These are phyloP conservation scores for Nerophis ophidion DNA, from an alignment of 2,113 vertebrate species.

Conservation along the genomic window DNA sequence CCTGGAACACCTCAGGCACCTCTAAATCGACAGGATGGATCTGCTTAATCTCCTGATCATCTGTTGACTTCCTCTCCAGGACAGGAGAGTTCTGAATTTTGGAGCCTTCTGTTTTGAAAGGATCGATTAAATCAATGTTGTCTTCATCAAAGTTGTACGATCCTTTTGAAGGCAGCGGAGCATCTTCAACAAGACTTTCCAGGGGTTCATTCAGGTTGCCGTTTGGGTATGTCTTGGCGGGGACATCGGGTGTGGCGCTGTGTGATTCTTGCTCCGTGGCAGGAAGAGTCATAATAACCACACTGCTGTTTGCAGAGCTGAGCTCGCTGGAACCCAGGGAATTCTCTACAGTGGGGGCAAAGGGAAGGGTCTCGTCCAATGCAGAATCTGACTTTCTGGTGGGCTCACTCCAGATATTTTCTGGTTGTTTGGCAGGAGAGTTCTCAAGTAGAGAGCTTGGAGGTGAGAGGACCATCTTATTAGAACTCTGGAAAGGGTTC, in stretches of 20 bases:
- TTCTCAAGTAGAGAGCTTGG: conserved; percentile 14
- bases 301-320: conserved; percentile 62
- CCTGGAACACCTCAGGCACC: too few species aligned
- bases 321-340: conserved; percentile 49
- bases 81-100: conserved; percentile 60
- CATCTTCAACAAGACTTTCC: conserved; percentile 29
- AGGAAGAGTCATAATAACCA: conserved; percentile 48
- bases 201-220: not conserved
- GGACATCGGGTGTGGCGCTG: conserved; percentile 15
- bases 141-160: conserved; percentile 61
- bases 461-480: conserved; percentile 45
- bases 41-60: not conserved
- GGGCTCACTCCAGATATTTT: conserved; percentile 12
- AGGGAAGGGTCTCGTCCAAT: conserved; percentile 69
- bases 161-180: conserved; percentile 31
- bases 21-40: conserved; percentile 11
- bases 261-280: conserved; percentile 12
- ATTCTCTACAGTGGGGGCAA: conserved; percentile 57
- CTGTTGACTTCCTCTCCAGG: conserved; percentile 15
- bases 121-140: conserved; percentile 48
- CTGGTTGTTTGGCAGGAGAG: not conserved
- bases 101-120: conserved; percentile 55
- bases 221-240: not conserved
- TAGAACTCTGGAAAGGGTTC: conserved; percentile 54
- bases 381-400: conserved; percentile 12